phyloP scores from a whole-genome alignment of 2,888 invertebrate genomes.

The Encarsia formosa region DNA sequence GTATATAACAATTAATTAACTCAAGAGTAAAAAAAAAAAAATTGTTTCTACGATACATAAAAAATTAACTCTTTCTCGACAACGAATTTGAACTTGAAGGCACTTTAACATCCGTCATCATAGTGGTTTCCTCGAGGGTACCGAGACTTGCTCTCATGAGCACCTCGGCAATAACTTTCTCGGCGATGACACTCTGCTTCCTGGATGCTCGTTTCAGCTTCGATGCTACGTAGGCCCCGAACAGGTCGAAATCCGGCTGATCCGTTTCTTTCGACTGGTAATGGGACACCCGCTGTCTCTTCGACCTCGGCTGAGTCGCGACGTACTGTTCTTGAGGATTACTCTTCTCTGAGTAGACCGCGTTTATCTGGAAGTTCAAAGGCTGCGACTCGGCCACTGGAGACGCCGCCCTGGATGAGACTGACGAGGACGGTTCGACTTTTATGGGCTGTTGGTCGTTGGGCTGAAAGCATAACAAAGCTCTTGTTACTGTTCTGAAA shows the following conservation, averaged over 20 bases:
- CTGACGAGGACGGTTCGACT: conserved; percentile 27
- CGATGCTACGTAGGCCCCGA: conserved; percentile 30
- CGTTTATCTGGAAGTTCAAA: conserved; percentile 29
- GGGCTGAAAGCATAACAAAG: conserved; percentile 17
- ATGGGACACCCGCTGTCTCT: not conserved
- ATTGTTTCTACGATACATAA: too few relatives aligned
- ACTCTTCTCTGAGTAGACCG: conserved; percentile 24
- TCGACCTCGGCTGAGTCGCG: not conserved
- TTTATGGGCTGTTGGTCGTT: conserved; percentile 23
- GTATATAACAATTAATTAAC: too few relatives aligned
- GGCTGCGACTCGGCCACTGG: conserved; percentile 8
- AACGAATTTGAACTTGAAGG: too few relatives aligned
- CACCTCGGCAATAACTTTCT: conserved; percentile 32
- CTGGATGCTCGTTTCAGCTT: conserved; percentile 29
- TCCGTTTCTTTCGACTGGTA: not conserved
- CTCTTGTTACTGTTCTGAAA: too few relatives aligned
- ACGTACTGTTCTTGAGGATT: not conserved
- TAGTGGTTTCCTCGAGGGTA: conserved; percentile 30
- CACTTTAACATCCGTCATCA: too few relatives aligned
- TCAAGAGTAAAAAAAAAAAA: too few relatives aligned
- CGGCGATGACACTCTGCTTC: conserved; percentile 32
- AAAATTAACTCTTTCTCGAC: too few relatives aligned
- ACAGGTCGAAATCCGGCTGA: conserved; percentile 11
- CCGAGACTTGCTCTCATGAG: conserved; percentile 31
- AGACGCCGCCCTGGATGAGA: conserved; percentile 17